Base-by-base conservation (phyloP, 2,888 invertebrate genomes). In the Autographa pulchrina region DNA sequence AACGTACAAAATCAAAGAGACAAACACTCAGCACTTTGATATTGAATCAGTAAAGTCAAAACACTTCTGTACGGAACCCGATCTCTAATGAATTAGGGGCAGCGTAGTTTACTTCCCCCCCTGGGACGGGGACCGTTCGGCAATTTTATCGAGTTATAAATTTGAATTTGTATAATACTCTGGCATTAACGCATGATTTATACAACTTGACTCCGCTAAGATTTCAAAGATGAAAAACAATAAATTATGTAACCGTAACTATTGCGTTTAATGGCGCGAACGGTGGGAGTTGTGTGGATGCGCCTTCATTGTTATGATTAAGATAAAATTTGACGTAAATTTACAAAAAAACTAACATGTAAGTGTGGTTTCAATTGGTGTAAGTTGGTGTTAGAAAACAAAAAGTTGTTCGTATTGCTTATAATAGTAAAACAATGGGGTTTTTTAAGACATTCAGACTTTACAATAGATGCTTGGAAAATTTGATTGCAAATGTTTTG, bases 141-240 rank as follows among this genome's bases (percentile, higher is more conserved):
- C 96, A 96, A 96, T 96, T 96, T 96, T 96, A 96, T 96, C 95
- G 96, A 94, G 96, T 94, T 96, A 96, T 96, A 96, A 96, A 96
- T 96, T 96, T 96, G 95, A 96, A 95, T 96, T 96, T 95, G 95
- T 95, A 95, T 95, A 96, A 96, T 95, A 94, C 94, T 87, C 81
- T 80, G 89, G 96, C 95, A 96, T 96, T 95, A 96, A 94, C 94
- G 93, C 90, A 94, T 95, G 96, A 96, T 96, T 96, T 96, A 96
- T 96, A 92, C 91, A 94, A 95, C 93, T 95, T 94, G 95, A 95
- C 95, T 95, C 92, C 88, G 95, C 94, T 95, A 95, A 95, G 96
- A 96, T 96, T 94, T 96, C 95, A 94, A 93, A 95, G 96, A 95
- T 96, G 96, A 96, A 96, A 96, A 96, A 96, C 95, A 95, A 96